A percentile compares a stretch with the other conserved stretches of the same genome.
Conservation (phyloP, 1,140 invertebrate genomes). For the Bemisia tabaci region DNA sequence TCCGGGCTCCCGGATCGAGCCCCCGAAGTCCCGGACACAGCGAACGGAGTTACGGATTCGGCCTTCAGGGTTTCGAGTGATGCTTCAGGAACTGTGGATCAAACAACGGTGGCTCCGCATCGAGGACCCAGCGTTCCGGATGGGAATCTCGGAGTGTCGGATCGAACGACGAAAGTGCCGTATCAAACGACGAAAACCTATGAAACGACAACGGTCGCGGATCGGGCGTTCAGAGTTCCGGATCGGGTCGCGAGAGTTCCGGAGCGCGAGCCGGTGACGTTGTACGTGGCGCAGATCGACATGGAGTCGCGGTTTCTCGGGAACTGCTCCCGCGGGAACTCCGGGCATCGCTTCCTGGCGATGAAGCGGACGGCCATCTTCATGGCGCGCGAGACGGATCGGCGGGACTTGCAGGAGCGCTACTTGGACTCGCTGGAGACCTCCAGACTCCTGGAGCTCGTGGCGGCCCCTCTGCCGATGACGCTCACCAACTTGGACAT, state of each 20-base stretch:
- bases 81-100: too few species aligned
- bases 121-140: too few species aligned
- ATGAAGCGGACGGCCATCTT: neutral
- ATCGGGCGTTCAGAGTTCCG: too few species aligned
- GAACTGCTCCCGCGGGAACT: neutral
- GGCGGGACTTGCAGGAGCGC: neutral
- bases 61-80: too few species aligned
- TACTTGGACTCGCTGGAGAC: neutral
- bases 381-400: neutral
- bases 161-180: too few species aligned
- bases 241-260: neutral
- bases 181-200: too few species aligned
- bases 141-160: too few species aligned
- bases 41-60: too few species aligned
- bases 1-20: too few species aligned
- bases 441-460: neutral
- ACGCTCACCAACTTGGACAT: neutral
- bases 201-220: too few species aligned
- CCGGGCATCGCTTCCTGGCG: neutral
- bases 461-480: neutral
- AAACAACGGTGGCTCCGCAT: too few species aligned
- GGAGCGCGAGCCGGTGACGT: neutral
- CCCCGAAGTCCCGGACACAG: too few species aligned
- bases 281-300: neutral
- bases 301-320: neutral